A percentile compares a stretch with the other conserved stretches of the same genome.
These are phyloP conservation scores for Neodiprion lecontei DNA, from an alignment of 1,140 invertebrate genomes.

Conservation along the genomic window DNA sequence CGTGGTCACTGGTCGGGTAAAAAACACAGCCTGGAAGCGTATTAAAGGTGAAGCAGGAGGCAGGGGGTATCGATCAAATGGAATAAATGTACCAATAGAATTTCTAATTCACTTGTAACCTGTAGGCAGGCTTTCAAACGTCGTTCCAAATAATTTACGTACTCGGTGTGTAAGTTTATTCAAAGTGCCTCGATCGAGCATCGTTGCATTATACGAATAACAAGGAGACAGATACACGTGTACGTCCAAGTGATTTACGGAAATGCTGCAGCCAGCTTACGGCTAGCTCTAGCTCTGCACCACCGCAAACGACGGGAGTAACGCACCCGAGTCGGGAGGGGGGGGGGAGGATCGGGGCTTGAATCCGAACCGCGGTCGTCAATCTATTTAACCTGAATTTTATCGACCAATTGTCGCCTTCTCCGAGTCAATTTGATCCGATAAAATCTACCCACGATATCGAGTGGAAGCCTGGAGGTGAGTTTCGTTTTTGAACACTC, in stretches of 20 bases:
- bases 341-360: too few species aligned
- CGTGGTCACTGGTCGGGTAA: neutral
- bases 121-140: neutral
- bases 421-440: too few species aligned
- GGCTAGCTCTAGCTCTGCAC: too few species aligned
- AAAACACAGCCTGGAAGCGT: neutral
- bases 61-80: neutral
- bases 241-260: constrained; percentile 4
- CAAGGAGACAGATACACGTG: constrained; percentile 6
- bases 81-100: constrained; percentile 5
- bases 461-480: too few species aligned
- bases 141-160: constrained; percentile 4
- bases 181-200: constrained; percentile 2
- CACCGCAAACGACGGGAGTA: too few species aligned
- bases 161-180: neutral
- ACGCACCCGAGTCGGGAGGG: too few species aligned
- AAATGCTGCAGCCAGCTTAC: neutral
- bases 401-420: too few species aligned
- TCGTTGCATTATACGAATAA: constrained; percentile 7
- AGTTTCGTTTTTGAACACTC: too few species aligned
- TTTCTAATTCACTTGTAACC: constrained; percentile 7
- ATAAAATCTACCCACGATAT: too few species aligned
- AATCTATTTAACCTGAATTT: too few species aligned
- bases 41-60: neutral
- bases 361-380: too few species aligned